Base-by-base conservation (phyloP, 2,113 vertebrate species). In the Psephotus haematonotus region DNA sequence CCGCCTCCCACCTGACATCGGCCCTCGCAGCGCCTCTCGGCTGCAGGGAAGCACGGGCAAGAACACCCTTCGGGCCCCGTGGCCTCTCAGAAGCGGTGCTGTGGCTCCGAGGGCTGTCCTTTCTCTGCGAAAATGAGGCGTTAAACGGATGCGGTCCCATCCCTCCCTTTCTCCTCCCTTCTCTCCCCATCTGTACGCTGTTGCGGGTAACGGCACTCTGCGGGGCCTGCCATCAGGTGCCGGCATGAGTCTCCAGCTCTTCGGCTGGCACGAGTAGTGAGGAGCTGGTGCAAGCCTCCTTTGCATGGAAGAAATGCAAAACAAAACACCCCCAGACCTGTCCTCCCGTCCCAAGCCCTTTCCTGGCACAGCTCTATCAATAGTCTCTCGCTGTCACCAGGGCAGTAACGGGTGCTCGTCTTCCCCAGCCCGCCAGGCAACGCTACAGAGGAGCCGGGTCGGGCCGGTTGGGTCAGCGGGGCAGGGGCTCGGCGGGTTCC, bases 91-190 rank as follows among this genome's bases (percentile, higher is more conserved):
- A 23, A 18, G 19, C 9, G 5, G 4, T 8, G 39, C 47, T 27
- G 60, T 19, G 60, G 14, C 50, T 28, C 41, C 10, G 7, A 59
- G n/a, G 31, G 37, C 9, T n/a, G 11, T 15, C 7, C 3, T 75
- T 72, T 23, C 10, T 74, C 27, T 43, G 20, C 9, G 19, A 47
- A 77, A 80, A 46, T 1, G 44, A 65, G 49, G 35, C 49, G 7
- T 10, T 24, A 9, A 52, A 27, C 0, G 16, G 33, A 6, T 43
- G 59, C 4, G 2, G 8, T 25, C 4, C 3, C 6, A 1, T 63
- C 35, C 37, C 17, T 20, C 9, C 29, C 20, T 18, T 37, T 7
- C 5, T 33, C 15, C 17, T 14, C 28, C 8, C 27, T 18, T 16
- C 29, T 6, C 4, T 29, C 17, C 17, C 10, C 28, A 2, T 11